phyloP scores from a whole-genome alignment of 2,888 invertebrate genomes.

The Xestia xanthographa region DNA sequence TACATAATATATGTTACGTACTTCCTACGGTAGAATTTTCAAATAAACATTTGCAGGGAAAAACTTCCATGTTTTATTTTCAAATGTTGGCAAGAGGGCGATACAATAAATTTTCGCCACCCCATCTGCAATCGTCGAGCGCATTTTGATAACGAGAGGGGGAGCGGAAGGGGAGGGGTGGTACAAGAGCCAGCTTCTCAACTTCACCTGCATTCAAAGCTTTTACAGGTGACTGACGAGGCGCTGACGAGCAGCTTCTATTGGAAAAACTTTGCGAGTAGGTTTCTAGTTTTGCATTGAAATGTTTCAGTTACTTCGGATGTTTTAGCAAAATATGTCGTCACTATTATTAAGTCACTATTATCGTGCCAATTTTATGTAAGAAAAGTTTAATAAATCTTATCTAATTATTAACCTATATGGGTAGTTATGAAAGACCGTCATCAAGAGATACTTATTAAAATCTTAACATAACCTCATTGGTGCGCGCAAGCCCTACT shows the following conservation, averaged over 20 bases:
- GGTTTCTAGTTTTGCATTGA: slow-evolving; percentile 13
- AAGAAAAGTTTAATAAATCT: not conserved
- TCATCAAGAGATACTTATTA: not conserved
- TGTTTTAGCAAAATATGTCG: not conserved
- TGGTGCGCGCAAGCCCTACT: not conserved
- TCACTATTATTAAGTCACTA: not conserved
- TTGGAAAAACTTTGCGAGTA: slow-evolving; percentile 23
- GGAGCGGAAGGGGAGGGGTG: not conserved
- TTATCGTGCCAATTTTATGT: not conserved
- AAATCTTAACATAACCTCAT: not conserved
- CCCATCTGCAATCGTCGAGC: slow-evolving; percentile 60
- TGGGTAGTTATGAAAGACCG: not conserved
- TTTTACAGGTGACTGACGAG: slow-evolving; percentile 49
- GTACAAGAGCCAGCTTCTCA: slow-evolving; percentile 11
- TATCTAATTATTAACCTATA: too few relatives aligned
- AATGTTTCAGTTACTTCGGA: not conserved
- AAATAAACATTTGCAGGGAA: slow-evolving; percentile 43
- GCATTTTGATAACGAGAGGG: slow-evolving; percentile 53
- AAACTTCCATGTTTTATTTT: slow-evolving; percentile 56
- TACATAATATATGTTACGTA: slow-evolving; percentile 46
- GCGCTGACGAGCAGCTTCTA: slow-evolving; percentile 23
- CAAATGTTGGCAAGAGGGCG: slow-evolving; percentile 52
- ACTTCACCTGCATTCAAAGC: slow-evolving; percentile 51
- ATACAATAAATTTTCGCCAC: slow-evolving; percentile 52
- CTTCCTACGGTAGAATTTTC: slow-evolving; percentile 28